A percentile compares a stretch with the other conserved stretches of the same genome.
Conservation (phyloP, 2,888 invertebrate species). For the Helicoverpa assulta region DNA sequence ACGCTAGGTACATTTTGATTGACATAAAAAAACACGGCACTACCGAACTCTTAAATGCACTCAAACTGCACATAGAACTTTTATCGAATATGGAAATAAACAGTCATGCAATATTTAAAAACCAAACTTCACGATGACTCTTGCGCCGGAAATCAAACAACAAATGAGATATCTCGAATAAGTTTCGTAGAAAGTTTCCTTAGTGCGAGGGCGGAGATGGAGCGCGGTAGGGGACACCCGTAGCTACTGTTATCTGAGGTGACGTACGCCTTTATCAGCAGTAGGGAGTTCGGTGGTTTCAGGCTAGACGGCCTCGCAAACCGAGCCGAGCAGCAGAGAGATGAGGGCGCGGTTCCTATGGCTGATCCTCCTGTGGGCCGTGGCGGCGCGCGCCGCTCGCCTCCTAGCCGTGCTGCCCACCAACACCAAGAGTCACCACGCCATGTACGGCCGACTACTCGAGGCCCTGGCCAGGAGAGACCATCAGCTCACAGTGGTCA, state of each 20-base stretch:
- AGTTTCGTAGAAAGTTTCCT: slow-evolving; percentile 42
- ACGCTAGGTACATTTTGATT: neutral
- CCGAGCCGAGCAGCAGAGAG: slow-evolving; percentile 77
- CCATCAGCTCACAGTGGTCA: slow-evolving; percentile 85
- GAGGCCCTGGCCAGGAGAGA: slow-evolving; percentile 82
- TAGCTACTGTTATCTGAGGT: slow-evolving; percentile 55
- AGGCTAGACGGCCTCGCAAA: slow-evolving; percentile 70
- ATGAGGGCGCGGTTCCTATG: slow-evolving; percentile 83
- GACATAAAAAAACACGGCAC: slow-evolving; percentile 22
- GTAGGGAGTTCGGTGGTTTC: slow-evolving; percentile 61
- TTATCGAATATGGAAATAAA: neutral
- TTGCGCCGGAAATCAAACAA: slow-evolving; percentile 45
- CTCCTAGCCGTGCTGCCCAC: slow-evolving; percentile 87
- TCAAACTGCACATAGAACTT: slow-evolving; percentile 13
- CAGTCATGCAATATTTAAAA: slow-evolving; percentile 17
- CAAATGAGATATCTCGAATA: slow-evolving; percentile 43
- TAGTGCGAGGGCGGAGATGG: slow-evolving; percentile 18
- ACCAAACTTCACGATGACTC: slow-evolving; percentile 23
- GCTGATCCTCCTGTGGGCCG: slow-evolving; percentile 71
- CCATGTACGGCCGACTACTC: slow-evolving; percentile 87
- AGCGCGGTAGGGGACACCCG: slow-evolving; percentile 29
- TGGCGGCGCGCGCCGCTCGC: slow-evolving; percentile 77
- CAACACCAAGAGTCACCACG: slow-evolving; percentile 89
- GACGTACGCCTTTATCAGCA: slow-evolving; percentile 72
- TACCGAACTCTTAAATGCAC: slow-evolving; percentile 31